Evolutionary conservation across 2,797 vertebrate genomes (phyloP), one percentile per base, ranked within the genome.

Genomic region (Hemibagrus guttatus): DNA sequence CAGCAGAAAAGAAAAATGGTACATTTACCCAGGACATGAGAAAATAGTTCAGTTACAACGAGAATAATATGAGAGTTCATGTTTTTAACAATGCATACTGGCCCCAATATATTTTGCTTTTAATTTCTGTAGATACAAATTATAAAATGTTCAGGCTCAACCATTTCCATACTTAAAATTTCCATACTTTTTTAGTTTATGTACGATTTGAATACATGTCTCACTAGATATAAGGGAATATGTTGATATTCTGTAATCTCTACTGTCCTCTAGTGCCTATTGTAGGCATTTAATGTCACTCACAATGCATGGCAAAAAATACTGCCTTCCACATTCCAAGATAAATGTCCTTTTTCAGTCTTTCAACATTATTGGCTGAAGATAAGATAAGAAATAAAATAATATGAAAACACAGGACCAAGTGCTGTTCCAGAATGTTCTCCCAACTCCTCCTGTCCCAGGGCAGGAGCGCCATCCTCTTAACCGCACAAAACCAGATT

Each of bases 191-290:
- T 49, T 49, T 49, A 80, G 49, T 87, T 85, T 84, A 59, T 84
- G 84, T 64, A 78, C 84, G 75, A 85, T 74, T 86, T 89, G 76
- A 91, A 81, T 88, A 31, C 71, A 61, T 16, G 63, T 81, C 64
- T 86, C 85, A 81, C 81, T 63, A 85, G 80, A 88, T 85, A 87
- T 35, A 61, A 78, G 31, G 86, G 85, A 87, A 83, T 85, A 35
- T 88, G 86, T 1, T 79, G 61, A 66, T 16, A 81, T 87, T 82
- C 68, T n/a, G 76, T 88, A 89, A 81, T 74, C 88, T 89, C 23
- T 92, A 85, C 91, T 93, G 93, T 91, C 94, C 93, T 79, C 94
- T 87, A 89, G 92, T 93, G 94, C 78, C 87, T 84, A 56, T 19
- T 69, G 28, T 31, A 80, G 88, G 91, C 89, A 91, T 86, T 84